Percentiles rank a stretch among this genome's conserved stretches.
Conservation (phyloP, 2,797 vertebrate genomes). For the Neoniphon sammara region DNA sequence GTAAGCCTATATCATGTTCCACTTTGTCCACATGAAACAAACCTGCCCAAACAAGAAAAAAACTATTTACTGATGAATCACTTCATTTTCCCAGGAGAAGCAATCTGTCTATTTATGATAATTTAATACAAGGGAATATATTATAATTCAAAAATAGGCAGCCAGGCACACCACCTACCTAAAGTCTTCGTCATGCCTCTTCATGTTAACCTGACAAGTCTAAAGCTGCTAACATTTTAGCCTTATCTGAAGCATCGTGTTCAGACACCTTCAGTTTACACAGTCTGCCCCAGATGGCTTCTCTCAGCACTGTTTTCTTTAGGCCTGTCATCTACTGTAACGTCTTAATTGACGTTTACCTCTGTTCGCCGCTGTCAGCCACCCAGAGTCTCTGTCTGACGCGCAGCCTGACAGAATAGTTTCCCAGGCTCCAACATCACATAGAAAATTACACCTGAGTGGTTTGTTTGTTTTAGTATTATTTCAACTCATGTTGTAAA, state of each 20-base stretch:
- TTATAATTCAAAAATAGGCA: conserved; percentile 1
- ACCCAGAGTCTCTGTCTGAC: conserved; percentile 64
- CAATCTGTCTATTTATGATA: background rate
- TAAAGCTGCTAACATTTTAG: conserved; percentile 70
- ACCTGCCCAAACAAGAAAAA: background rate
- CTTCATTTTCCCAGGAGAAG: background rate
- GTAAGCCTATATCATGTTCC: background rate
- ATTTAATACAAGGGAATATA: background rate
- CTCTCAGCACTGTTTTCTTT: conserved; percentile 72
- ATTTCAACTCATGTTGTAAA: conserved; percentile 23
- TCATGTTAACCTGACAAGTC: conserved; percentile 69
- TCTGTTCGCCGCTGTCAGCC: conserved; percentile 69
- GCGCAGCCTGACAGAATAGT: conserved; percentile 51
- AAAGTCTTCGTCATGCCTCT: conserved; percentile 61
- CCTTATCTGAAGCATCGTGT: conserved; percentile 68
- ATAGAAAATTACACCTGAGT: conserved; percentile 69
- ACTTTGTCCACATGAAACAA: background rate
- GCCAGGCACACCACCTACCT: conserved; percentile 13
- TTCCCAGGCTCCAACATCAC: conserved; percentile 71
- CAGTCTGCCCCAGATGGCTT: conserved; percentile 70
- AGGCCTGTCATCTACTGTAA: conserved; percentile 75
- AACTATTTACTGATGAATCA: too few species aligned
- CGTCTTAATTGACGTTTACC: conserved; percentile 81
- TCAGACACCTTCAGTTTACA: conserved; percentile 80
- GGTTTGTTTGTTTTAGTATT: conserved; percentile 63